phyloP scores from a whole-genome alignment of 1,140 invertebrate species.

The Camponotus pennsylvanicus region DNA sequence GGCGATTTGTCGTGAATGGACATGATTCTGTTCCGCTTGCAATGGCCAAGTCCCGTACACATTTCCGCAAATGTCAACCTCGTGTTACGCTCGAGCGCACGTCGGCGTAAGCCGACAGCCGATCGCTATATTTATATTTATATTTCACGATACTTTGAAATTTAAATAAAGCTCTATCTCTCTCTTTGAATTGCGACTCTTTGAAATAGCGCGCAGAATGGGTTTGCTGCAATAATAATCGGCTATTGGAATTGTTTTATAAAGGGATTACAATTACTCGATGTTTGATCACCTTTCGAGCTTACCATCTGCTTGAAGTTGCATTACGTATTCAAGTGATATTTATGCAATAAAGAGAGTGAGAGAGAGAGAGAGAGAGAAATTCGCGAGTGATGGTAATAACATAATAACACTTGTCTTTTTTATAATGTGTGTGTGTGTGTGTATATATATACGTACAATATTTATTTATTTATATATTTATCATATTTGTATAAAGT shows the following conservation, averaged over 20 bases:
- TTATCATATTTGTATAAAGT: neutral
- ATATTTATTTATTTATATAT: too few relatives aligned
- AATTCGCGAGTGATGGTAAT: slow-evolving; percentile 43
- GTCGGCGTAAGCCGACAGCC: neutral
- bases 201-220: slow-evolving; percentile 24
- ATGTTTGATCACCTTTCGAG: slow-evolving; percentile 82
- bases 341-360: neutral
- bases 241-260: slow-evolving; percentile 79
- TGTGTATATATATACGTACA: too few relatives aligned
- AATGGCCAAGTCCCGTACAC: slow-evolving; percentile 25
- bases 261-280: slow-evolving; percentile 83
- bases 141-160: slow-evolving; percentile 60
- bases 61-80: slow-evolving; percentile 47
- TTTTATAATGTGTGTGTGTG: neutral
- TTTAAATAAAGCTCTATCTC: slow-evolving; percentile 52
- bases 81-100: slow-evolving; percentile 8
- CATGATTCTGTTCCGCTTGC: slow-evolving; percentile 45
- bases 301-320: slow-evolving; percentile 70
- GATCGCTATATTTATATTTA: slow-evolving; percentile 58
- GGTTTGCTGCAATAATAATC: slow-evolving; percentile 47
- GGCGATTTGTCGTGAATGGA: slow-evolving; percentile 39
- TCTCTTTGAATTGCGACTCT: slow-evolving; percentile 34
- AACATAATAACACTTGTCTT: slow-evolving; percentile 47
- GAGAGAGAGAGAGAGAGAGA: too few relatives aligned
- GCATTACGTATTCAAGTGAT: slow-evolving; percentile 62